Percentiles rank a stretch among this genome's conserved stretches.
Evolutionary conservation across 2,888 invertebrate species (phyloP).

Genomic region (Rotaria socialis): DNA sequence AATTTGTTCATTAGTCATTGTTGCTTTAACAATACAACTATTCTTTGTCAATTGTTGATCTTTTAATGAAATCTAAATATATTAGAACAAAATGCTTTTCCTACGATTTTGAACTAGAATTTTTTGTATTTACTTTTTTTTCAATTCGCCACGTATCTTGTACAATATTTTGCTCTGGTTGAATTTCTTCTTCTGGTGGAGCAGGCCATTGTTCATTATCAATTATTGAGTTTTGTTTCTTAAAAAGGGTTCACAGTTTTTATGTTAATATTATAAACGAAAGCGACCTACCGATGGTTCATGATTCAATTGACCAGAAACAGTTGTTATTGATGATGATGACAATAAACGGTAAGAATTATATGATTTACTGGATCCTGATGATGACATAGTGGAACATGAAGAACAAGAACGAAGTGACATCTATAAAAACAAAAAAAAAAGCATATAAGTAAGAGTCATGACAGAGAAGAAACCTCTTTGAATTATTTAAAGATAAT

Average conservation of each 20-base stretch:
- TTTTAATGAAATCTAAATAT: neutral
- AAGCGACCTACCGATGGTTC: neutral
- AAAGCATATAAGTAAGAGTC: neutral
- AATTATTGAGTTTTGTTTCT: neutral
- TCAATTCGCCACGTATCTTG: neutral
- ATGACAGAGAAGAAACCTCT: neutral
- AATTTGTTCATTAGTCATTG: neutral
- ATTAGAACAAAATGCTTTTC: too few species aligned
- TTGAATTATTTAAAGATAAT: neutral
- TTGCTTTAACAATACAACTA: neutral
- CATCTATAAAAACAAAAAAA: constrained; percentile 20
- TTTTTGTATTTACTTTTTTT: neutral
- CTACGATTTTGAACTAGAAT: too few species aligned
- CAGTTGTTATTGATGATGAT: neutral
- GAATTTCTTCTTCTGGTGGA: neutral
- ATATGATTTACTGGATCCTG: neutral
- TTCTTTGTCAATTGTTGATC: neutral
- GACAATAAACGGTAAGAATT: neutral
- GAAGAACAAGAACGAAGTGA: neutral
- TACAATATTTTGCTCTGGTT: neutral
- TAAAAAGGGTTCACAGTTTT: neutral
- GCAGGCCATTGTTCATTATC: neutral
- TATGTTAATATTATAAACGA: neutral
- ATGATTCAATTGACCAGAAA: neutral
- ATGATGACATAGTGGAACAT: neutral